Evolutionary conservation across 2,888 invertebrate genomes (phyloP).

Genomic region (Morpho deidamia): DNA sequence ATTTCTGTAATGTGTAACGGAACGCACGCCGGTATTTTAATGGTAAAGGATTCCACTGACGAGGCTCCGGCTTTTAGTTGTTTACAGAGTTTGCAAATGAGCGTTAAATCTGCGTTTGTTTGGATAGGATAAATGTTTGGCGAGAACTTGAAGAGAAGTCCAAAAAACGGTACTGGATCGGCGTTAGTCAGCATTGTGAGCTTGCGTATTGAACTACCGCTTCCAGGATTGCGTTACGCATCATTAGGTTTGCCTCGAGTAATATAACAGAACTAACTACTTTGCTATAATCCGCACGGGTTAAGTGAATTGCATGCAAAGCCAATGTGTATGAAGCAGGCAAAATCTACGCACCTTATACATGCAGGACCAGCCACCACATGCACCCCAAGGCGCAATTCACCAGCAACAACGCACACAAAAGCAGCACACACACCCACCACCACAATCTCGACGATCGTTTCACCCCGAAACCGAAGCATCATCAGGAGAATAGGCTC

Average conservation of each 20-base stretch:
- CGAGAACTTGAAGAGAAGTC: constrained; percentile 7
- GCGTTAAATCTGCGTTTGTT: constrained; percentile 14
- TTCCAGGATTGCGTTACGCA: constrained; percentile 2
- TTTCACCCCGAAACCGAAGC: too few species aligned
- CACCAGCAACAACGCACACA: too few species aligned
- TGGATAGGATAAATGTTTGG: constrained; percentile 10
- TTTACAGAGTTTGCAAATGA: constrained; percentile 18
- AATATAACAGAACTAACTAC: too few species aligned
- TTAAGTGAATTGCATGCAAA: too few species aligned
- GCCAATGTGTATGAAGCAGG: too few species aligned
- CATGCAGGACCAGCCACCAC: too few species aligned
- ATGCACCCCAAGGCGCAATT: too few species aligned
- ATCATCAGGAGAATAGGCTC: too few species aligned
- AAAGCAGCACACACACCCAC: too few species aligned
- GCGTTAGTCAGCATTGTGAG: constrained; percentile 9
- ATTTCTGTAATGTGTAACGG: constrained; percentile 49
- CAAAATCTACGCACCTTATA: too few species aligned
- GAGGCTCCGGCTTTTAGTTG: constrained; percentile 16
- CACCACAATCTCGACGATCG: too few species aligned
- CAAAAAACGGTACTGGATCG: constrained; percentile 5
- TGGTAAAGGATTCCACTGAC: constrained; percentile 41
- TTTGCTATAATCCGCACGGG: too few species aligned
- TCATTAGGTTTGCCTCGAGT: constrained; percentile 1
- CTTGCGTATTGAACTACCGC: not conserved
- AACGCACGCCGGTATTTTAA: constrained; percentile 43